Evolutionary conservation across 2,797 vertebrate genomes (phyloP).

Genomic region (Columba guinea): DNA sequence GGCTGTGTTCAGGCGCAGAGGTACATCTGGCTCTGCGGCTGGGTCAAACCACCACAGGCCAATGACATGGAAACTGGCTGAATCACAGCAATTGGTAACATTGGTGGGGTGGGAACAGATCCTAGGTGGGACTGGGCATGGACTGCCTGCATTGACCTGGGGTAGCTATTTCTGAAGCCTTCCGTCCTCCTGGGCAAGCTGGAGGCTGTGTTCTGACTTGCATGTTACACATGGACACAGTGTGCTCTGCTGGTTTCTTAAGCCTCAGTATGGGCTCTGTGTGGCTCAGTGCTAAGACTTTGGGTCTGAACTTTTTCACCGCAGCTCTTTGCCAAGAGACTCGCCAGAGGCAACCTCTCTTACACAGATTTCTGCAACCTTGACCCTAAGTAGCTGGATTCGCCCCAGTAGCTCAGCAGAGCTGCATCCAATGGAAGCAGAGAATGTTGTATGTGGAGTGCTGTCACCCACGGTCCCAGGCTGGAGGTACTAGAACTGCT

Average conservation of each 20-base stretch:
- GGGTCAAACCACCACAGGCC: rapidly evolving
- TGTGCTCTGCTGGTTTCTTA: background rate
- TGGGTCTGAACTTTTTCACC: background rate
- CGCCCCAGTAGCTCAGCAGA: background rate
- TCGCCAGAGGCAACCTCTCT: background rate
- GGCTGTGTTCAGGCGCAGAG: rapidly evolving
- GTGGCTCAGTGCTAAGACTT: background rate
- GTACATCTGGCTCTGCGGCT: background rate
- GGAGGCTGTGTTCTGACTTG: rapidly evolving
- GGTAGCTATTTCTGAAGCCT: background rate
- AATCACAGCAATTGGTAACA: background rate
- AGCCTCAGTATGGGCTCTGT: background rate
- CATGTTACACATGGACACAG: rapidly evolving
- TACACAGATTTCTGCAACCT: background rate
- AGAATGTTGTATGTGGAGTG: background rate
- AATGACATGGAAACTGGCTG: rapidly evolving
- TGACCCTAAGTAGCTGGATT: background rate
- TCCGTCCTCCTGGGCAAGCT: background rate
- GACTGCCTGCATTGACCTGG: background rate
- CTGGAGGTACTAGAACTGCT: background rate
- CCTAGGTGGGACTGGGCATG: too few species aligned
- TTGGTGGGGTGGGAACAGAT: background rate
- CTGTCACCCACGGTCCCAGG: background rate
- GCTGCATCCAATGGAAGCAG: background rate
- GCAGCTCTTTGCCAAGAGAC: background rate